These are phyloP conservation scores for Campoletis raptor DNA, from an alignment of 2,888 invertebrate genomes.

Conservation along the genomic window DNA sequence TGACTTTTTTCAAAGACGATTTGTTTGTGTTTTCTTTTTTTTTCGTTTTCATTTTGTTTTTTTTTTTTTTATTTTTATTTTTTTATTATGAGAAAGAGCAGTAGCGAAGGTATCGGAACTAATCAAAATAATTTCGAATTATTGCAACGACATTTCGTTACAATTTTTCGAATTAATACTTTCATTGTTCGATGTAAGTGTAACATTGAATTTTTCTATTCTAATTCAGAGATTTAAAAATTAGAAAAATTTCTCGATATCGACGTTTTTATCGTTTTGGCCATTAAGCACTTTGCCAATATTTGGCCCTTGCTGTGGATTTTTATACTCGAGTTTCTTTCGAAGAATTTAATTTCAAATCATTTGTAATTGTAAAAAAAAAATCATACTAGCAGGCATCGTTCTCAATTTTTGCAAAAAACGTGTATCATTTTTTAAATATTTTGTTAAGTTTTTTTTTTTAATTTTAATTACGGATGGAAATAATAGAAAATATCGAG, in stretches of 20 bases:
- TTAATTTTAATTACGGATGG: too few relatives aligned
- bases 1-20: neutral
- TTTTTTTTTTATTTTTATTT: neutral
- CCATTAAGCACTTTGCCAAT: neutral
- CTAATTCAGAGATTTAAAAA: neutral
- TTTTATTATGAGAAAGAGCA: neutral
- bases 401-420: too few relatives aligned
- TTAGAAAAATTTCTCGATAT: neutral
- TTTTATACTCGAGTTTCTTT: neutral
- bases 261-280: neutral
- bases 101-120: neutral
- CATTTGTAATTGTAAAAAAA: neutral
- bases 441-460: too few relatives aligned
- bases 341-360: neutral
- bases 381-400: too few relatives aligned
- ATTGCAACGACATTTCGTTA: neutral
- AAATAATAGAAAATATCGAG: too few relatives aligned
- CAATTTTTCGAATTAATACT: slow-evolving; percentile 1
- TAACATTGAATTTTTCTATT: neutral
- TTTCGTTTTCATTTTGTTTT: neutral
- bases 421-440: too few relatives aligned
- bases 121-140: neutral
- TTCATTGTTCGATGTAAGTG: neutral
- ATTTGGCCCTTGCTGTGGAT: neutral
- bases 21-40: too few relatives aligned